These are phyloP conservation scores for Eleutherodactylus coqui DNA, from an alignment of 2,797 vertebrate genomes.

Conservation along the genomic window DNA sequence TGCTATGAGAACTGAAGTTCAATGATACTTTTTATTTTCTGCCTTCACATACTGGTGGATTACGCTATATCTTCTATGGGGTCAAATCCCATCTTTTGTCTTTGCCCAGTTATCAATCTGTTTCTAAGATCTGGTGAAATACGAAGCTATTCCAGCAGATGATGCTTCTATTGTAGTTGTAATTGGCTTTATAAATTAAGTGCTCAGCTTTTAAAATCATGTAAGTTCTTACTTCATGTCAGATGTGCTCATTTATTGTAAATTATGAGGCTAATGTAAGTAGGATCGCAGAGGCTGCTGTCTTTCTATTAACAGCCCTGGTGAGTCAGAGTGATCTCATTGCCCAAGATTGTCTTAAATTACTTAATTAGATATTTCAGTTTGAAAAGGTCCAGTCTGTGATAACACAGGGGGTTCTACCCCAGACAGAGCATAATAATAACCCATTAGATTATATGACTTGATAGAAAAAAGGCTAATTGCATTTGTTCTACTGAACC, in stretches of 20 bases:
- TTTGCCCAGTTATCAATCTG: neutral
- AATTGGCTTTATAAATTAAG: constrained; percentile 20
- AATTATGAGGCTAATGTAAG: neutral
- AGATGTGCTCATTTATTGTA: constrained; percentile 1
- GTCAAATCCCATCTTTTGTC: neutral
- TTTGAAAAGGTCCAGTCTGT: neutral
- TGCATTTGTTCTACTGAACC: neutral
- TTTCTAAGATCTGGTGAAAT: neutral
- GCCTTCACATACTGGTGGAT: neutral
- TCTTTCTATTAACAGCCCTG: constrained; percentile 2
- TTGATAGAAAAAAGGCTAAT: neutral
- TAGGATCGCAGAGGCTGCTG: neutral
- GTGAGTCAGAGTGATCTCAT: constrained; percentile 35
- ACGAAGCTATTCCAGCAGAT: neutral
- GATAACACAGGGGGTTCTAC: neutral
- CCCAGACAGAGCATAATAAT: neutral
- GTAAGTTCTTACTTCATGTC: constrained; percentile 18
- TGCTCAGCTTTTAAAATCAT: constrained; percentile 23
- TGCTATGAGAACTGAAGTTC: neutral
- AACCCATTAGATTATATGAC: neutral
- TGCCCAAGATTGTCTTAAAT: neutral
- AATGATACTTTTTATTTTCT: neutral
- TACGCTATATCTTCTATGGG: neutral
- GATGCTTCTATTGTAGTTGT: constrained; percentile 2
- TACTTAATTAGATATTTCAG: neutral